These are phyloP conservation scores for Hemithea aestivaria DNA, from an alignment of 2,888 invertebrate genomes.

Conservation along the genomic window DNA sequence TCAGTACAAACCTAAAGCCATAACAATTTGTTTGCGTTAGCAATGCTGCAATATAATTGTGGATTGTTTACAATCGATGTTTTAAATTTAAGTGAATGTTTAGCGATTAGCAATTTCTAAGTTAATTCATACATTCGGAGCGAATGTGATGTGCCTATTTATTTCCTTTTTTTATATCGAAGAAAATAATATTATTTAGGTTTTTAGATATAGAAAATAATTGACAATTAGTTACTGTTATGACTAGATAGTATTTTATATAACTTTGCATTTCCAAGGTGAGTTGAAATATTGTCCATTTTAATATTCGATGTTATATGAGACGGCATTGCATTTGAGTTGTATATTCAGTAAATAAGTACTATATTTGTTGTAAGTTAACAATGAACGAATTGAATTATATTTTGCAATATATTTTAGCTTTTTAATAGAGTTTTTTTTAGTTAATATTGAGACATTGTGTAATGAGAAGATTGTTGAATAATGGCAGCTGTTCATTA, in stretches of 20 bases:
- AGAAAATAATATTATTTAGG: slow-evolving; percentile 57
- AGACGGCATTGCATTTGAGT: slow-evolving; percentile 41
- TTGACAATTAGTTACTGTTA: slow-evolving; percentile 56
- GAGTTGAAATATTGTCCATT: slow-evolving; percentile 33
- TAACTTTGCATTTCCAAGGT: slow-evolving; percentile 31
- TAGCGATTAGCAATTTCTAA: slow-evolving; percentile 43
- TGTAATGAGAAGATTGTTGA: slow-evolving; percentile 22
- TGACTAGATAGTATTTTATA: slow-evolving; percentile 46
- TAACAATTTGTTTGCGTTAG: slow-evolving; percentile 54
- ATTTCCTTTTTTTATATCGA: slow-evolving; percentile 63
- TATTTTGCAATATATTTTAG: slow-evolving; percentile 64
- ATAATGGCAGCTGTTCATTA: slow-evolving; percentile 47
- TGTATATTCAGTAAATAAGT: slow-evolving; percentile 66
- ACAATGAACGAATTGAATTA: slow-evolving; percentile 46
- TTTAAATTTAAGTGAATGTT: slow-evolving; percentile 19
- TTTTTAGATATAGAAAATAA: slow-evolving; percentile 48
- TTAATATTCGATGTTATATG: slow-evolving; percentile 22
- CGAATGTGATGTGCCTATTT: slow-evolving; percentile 74
- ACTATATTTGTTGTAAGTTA: slow-evolving; percentile 51
- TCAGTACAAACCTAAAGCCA: slow-evolving; percentile 72
- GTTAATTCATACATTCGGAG: slow-evolving; percentile 59
- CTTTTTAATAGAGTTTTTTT: slow-evolving; percentile 35
- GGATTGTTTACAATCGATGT: slow-evolving; percentile 46
- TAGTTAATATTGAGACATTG: slow-evolving; percentile 25
- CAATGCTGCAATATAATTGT: slow-evolving; percentile 69